Base-by-base conservation (phyloP, 2,797 vertebrate species). In the Pangasius larnaudii region DNA sequence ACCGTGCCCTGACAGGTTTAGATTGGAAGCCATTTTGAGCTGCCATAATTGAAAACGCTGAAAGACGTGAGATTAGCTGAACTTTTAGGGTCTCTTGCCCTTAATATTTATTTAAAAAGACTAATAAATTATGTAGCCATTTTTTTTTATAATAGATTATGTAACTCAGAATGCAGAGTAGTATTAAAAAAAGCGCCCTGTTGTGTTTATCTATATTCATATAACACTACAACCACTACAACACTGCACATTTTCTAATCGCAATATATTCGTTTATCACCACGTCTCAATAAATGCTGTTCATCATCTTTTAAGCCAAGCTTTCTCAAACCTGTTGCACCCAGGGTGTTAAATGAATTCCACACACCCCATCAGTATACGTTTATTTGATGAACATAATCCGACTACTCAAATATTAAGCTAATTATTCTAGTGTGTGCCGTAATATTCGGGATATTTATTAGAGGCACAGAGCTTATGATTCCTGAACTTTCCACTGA, bases 21-120 rank as follows among this genome's bases (percentile, higher is more conserved):
- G 56, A 53, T 82, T 19, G 77, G 61, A 39, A 39, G 56, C 63
- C 19, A 36, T 19, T 85, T 85, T 85, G 39, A 84, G 61, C 67
- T 85, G 61, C 56, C 74, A 36, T 85, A 85, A 65, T 67, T 56
- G 33, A 84, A 67, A 87, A 63, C 0, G 0, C 30, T 58, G 11
- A 67, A 53, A 53, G 33, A 42, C 42, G 18, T 49, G 10, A 22
- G 30, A 27, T 77, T 79, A 51, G 74, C 75, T 88, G 30, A 74
- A 51, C 36, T 61, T 71, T 71, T 30, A 53, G 13, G 39, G n/a
- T 27, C 63, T 30, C n/a, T 78, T 82, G 18, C 49, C 36, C 5
- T 30, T 63, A 82, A 30, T 16, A 6, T 33, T 79, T 36, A 42
- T 24, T 58, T 59, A 22, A 46, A 59, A 46, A 82, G 51, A 11